Percentiles rank a stretch among this genome's conserved stretches.
Evolutionary conservation across 2,113 vertebrate genomes (phyloP).

Genomic region (Hyla sarda): DNA sequence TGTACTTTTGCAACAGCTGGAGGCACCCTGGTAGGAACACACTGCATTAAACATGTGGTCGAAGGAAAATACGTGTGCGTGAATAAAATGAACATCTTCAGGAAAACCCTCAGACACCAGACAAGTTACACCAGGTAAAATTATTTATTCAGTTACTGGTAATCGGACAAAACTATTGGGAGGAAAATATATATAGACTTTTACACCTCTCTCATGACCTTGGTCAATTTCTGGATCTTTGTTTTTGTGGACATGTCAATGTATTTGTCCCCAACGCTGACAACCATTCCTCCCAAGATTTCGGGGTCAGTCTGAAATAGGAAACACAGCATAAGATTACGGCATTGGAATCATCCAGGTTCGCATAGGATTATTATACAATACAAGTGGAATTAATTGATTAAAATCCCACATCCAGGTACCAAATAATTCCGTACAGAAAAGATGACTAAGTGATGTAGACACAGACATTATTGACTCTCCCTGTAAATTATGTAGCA

Average conservation of each 20-base stretch:
- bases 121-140: background rate
- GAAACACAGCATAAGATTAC: background rate
- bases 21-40: too few relatives aligned
- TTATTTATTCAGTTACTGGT: slow-evolving; percentile 15
- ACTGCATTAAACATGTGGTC: too few relatives aligned
- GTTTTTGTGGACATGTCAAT: slow-evolving; percentile 94
- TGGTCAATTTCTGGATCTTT: slow-evolving; percentile 93
- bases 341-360: background rate
- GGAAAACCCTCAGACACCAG: background rate
- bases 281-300: slow-evolving; percentile 94
- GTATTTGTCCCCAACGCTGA: slow-evolving; percentile 94
- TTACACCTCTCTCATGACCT: slow-evolving; percentile 81
- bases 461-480: too few relatives aligned
- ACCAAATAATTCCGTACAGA: too few relatives aligned
- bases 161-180: background rate
- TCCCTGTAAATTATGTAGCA: too few relatives aligned
- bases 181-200: too few relatives aligned
- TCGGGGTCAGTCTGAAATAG: slow-evolving; percentile 80
- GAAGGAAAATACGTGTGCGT: too few relatives aligned
- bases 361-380: too few relatives aligned
- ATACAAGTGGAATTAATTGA: too few relatives aligned
- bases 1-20: too few relatives aligned
- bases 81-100: background rate
- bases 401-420: too few relatives aligned
- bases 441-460: too few relatives aligned